Evolutionary conservation across 2,888 invertebrate species (phyloP).

Genomic region (Lutraria lutraria): DNA sequence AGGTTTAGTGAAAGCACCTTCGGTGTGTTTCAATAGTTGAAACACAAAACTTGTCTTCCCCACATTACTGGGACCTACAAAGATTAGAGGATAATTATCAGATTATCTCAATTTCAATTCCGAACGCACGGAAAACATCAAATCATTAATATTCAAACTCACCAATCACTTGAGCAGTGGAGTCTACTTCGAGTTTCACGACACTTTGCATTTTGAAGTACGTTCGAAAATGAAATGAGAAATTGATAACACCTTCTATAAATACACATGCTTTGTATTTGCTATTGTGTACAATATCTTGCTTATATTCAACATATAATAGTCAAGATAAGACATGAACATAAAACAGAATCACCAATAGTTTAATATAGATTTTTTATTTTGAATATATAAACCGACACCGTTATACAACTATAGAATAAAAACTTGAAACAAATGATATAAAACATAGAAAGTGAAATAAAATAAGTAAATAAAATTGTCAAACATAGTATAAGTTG

Average conservation of each 20-base stretch:
- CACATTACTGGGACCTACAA: slow-evolving; percentile 55
- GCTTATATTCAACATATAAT: too few relatives aligned
- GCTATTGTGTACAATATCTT: neutral
- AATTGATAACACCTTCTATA: neutral
- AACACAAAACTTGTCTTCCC: slow-evolving; percentile 61
- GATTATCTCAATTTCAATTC: slow-evolving; percentile 12
- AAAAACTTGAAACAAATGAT: neutral
- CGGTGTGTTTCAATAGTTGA: slow-evolving; percentile 55
- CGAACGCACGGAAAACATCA: too few relatives aligned
- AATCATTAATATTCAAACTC: too few relatives aligned
- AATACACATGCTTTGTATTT: neutral
- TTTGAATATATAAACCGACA: neutral
- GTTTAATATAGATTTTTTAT: neutral
- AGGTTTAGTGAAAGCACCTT: slow-evolving; percentile 56
- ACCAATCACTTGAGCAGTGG: too few relatives aligned
- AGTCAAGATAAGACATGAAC: neutral
- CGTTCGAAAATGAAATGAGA: slow-evolving; percentile 38
- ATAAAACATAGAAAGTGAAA: neutral
- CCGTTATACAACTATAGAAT: neutral
- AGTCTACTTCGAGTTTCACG: slow-evolving; percentile 50
- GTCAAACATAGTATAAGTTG: neutral
- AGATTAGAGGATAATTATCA: neutral
- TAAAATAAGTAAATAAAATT: neutral
- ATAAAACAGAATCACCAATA: neutral
- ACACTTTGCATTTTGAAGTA: slow-evolving; percentile 53